Evolutionary conservation across 2,113 vertebrate species (phyloP), one percentile per base, ranked within the genome.

Genomic region (Hiodon alosoides): DNA sequence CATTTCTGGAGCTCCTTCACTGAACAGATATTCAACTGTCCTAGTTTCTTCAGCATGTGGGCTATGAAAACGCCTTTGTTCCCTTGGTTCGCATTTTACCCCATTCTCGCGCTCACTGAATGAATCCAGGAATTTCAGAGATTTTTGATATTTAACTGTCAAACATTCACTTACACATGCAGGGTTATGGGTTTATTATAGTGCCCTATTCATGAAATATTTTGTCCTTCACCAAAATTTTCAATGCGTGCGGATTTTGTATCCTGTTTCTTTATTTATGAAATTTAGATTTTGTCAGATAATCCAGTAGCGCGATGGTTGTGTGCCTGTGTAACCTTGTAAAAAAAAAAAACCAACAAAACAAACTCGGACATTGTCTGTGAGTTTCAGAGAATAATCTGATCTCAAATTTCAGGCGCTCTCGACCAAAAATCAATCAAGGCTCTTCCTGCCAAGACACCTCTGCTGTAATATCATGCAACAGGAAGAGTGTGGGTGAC

Each of bases 381-480:
- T 81, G 73, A 72, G 78, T 71, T 72, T 74, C 46, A 55, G 46
- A 58, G 58, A 58, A 53, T 76, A 70, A 55, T 79, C 71, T 79
- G 82, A 81, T 83, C 82, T 78, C 82, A 81, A 85, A 88, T 85
- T 83, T 82, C 81, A 85, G 81, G 72, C 79, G 76, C 72, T 79
- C 73, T 81, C 31, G 75, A 76, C 72, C 76, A 66, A 76, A 81
- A 75, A 79, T 77, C 80, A 77, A 81, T 81, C 65, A 76, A 51
- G 66, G 5, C 14, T 31, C 51, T 72, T 48, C 64, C 67, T 2
- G 16, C n/a, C 14, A 17, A 13, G 50, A 54, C 72, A 69, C 67
- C 72, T 74, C 31, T 53, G 67, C 68, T 74, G 59, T 55, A 71
- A 64, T 59, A 72, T 69, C 58, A 67, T 58, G 71, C 60, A 16